These are phyloP conservation scores for Caenorhabditis inopinata DNA, from an alignment of 1,140 invertebrate species.

Conservation along the genomic window DNA sequence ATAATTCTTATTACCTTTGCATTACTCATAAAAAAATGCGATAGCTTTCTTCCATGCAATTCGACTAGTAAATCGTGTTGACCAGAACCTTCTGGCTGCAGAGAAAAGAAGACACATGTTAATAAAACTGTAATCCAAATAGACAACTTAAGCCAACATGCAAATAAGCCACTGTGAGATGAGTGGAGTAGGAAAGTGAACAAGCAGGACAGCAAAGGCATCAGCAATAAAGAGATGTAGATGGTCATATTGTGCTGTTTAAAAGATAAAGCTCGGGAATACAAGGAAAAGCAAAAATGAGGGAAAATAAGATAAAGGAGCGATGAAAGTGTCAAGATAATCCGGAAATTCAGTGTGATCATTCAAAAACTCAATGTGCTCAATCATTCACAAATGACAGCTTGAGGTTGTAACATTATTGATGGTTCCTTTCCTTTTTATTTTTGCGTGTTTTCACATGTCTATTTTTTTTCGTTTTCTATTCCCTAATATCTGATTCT, in stretches of 20 bases:
- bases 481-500: too few relatives aligned
- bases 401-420: constrained; percentile 33
- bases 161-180: background rate
- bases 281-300: background rate
- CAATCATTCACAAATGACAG: constrained; percentile 32
- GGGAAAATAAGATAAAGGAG: constrained; percentile 4
- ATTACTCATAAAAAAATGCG: too few relatives aligned
- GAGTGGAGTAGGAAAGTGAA: background rate
- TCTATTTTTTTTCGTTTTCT: background rate
- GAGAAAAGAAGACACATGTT: constrained; percentile 8
- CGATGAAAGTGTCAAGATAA: constrained; percentile 32
- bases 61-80: background rate
- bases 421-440: constrained; percentile 1
- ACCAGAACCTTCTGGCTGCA: background rate
- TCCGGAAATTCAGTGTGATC: constrained; percentile 33
- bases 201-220: background rate
- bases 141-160: constrained; percentile 27
- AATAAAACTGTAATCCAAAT: constrained; percentile 32
- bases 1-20: too few relatives aligned
- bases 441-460: constrained; percentile 12
- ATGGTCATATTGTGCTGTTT: constrained; percentile 4
- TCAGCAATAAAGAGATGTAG: background rate
- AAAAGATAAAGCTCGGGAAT: background rate
- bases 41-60: too few relatives aligned
- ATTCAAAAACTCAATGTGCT: constrained; percentile 33